Conservation (phyloP, 2,797 vertebrate genomes). For the Ciconia nigra region DNA sequence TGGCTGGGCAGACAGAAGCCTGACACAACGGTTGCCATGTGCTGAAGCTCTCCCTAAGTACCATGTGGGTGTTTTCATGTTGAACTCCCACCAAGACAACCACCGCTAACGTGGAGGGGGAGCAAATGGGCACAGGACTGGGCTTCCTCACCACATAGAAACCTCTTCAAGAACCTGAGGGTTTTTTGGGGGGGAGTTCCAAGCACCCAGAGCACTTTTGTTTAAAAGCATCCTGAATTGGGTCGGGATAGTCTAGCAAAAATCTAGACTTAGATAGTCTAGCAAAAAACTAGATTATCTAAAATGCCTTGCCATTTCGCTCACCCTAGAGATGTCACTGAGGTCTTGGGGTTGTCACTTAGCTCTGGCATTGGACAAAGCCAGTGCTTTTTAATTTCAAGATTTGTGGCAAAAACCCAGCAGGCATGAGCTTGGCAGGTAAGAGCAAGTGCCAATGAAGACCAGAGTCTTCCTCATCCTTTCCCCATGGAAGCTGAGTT, state of each 20-base stretch:
- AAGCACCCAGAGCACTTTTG: not conserved
- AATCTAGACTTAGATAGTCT: not conserved
- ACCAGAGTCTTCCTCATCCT: not conserved
- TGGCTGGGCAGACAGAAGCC: not conserved
- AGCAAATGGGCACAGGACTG: not conserved
- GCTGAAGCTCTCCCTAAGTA: not conserved
- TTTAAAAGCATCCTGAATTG: not conserved
- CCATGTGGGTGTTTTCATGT: not conserved
- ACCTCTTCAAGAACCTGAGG: not conserved
- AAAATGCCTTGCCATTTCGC: not conserved
- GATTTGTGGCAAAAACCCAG: not conserved
- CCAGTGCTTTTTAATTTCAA: not conserved
- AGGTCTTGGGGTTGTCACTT: not conserved
- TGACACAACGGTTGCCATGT: not conserved
- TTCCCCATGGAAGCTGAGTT: not conserved
- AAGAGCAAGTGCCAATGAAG: not conserved
- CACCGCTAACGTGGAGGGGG: not conserved
- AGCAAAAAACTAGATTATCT: not conserved
- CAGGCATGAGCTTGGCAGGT: not conserved
- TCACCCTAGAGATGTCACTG: not conserved
- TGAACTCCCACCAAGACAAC: not conserved
- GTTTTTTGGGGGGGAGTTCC: rapidly evolving
- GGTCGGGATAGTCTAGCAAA: no score
- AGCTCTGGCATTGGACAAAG: not conserved
- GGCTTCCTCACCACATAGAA: not conserved